phyloP scores from a whole-genome alignment of 2,113 vertebrate genomes.

The Zosterops hypoxanthus region DNA sequence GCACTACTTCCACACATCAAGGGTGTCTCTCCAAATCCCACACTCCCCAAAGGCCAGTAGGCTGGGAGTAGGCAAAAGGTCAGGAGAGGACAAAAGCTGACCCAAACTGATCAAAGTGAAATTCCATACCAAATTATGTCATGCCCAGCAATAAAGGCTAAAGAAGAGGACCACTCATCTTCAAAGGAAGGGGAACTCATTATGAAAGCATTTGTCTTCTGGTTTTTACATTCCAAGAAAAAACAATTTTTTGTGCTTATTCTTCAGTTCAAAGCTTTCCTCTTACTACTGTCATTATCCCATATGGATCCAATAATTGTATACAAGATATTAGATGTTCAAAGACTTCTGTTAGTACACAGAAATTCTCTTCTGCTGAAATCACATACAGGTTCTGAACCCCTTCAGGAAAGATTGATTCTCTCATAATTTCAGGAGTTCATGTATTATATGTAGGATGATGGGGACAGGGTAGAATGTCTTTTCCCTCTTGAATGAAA shows the following conservation, averaged over 20 bases:
- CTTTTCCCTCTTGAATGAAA: neutral
- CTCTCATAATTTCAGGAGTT: neutral
- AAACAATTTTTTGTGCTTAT: neutral
- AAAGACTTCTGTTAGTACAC: neutral
- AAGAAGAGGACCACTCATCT: neutral
- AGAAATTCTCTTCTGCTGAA: neutral
- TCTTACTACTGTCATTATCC: neutral
- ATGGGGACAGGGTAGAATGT: fast-evolving
- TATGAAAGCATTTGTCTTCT: neutral
- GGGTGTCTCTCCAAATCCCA: neutral
- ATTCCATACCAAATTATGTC: neutral
- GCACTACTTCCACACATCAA: neutral
- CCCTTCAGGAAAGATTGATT: neutral
- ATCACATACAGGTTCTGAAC: neutral
- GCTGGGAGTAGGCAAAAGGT: neutral
- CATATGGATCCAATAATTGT: neutral
- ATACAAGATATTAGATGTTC: neutral
- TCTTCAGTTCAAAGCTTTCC: neutral
- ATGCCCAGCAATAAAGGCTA: neutral
- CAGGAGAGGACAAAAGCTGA: neutral
- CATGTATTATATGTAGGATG: neutral
- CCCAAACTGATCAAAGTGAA: neutral
- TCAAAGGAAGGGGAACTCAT: neutral
- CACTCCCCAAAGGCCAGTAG: neutral
- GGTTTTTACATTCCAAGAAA: neutral